A percentile compares a stretch with the other conserved stretches of the same genome.
Conservation (phyloP, 2,888 invertebrate genomes). For the Ptychoptera albimana region DNA sequence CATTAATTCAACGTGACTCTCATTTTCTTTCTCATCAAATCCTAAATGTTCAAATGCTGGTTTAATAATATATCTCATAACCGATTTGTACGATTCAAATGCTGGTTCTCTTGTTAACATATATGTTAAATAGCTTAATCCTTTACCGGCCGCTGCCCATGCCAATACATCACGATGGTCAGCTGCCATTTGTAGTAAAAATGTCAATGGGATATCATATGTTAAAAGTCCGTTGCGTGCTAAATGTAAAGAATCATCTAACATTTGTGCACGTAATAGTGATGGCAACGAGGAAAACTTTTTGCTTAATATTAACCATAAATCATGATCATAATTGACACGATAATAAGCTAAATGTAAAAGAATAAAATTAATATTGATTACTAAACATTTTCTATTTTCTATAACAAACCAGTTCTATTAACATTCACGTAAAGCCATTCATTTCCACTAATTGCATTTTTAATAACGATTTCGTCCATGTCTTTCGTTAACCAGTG, state of each 20-base stretch:
- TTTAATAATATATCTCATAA: conserved; percentile 29
- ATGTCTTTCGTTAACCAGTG: conserved; percentile 25
- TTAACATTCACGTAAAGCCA: conserved; percentile 7
- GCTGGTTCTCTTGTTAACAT: conserved; percentile 41
- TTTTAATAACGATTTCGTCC: conserved; percentile 19
- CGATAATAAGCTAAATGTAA: conserved; percentile 43
- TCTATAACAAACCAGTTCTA: background rate
- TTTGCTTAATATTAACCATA: conserved; percentile 39
- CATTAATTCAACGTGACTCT: conserved; percentile 34
- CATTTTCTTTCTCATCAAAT: conserved; percentile 31
- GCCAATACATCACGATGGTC: conserved; percentile 39
- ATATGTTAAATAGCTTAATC: conserved; percentile 39
- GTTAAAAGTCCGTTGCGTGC: conserved; percentile 38
- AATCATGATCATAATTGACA: conserved; percentile 45
- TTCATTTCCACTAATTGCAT: conserved; percentile 12
- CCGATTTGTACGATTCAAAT: conserved; percentile 39
- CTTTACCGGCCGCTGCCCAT: conserved; percentile 39
- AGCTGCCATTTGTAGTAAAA: conserved; percentile 33
- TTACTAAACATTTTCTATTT: background rate
- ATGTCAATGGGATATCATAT: conserved; percentile 38
- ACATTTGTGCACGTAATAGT: conserved; percentile 47
- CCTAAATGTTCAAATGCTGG: conserved; percentile 31
- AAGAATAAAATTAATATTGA: conserved; percentile 19
- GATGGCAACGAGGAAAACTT: conserved; percentile 39
- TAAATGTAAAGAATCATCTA: conserved; percentile 49